phyloP scores from a whole-genome alignment of 2,113 vertebrate genomes.

The Sisor rabdophorus region DNA sequence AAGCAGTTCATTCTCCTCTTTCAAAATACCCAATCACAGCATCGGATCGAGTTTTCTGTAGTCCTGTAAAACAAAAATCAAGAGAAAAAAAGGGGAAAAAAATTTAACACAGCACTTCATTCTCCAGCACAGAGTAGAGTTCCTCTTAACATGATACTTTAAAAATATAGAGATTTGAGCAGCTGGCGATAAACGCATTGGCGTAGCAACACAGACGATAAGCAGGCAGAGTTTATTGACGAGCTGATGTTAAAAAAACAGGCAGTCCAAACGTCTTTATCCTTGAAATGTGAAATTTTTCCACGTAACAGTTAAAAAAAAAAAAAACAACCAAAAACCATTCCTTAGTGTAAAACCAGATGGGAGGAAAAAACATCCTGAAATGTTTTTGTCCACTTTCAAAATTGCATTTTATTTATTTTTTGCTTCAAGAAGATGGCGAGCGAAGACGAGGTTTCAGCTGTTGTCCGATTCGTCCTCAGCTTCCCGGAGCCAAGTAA shows the following conservation, averaged over 20 bases:
- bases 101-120: conserved; percentile 56
- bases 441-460: conserved; percentile 61
- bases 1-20: conserved; percentile 1
- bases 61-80: conserved; percentile 47
- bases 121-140: conserved; percentile 43
- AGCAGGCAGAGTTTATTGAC: background rate
- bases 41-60: conserved; percentile 49
- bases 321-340: conserved; percentile 58
- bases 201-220: conserved; percentile 24
- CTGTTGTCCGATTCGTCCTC: conserved; percentile 94
- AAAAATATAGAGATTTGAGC: conserved; percentile 61
- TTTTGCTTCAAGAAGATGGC: conserved; percentile 53
- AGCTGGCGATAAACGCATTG: conserved; percentile 49
- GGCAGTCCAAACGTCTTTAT: conserved; percentile 41
- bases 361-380: conserved; percentile 21
- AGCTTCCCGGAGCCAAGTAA: conserved; percentile 92
- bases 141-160: conserved; percentile 45
- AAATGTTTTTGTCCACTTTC: conserved; percentile 63
- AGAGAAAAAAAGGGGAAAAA: conserved; percentile 1
- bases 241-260: conserved; percentile 44
- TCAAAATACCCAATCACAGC: conserved; percentile 49
- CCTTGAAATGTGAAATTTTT: conserved; percentile 47
- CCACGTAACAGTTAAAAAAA: conserved; percentile 55
- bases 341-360: conserved; percentile 53
- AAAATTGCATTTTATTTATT: conserved; percentile 54